Evolutionary conservation across 2,888 invertebrate species (phyloP).

Genomic region (Drosophila tripunctata): DNA sequence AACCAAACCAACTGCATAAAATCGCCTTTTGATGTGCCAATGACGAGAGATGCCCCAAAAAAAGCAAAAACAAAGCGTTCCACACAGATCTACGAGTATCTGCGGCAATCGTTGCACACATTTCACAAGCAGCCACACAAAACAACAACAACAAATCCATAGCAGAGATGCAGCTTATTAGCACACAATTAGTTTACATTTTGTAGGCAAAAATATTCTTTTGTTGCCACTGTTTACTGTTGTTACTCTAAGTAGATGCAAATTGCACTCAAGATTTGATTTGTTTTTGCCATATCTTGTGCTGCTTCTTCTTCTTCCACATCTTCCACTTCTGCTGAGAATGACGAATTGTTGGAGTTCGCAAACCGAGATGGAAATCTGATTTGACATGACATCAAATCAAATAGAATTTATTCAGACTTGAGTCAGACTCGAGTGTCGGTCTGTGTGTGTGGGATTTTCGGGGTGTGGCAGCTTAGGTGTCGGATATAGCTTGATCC

Average conservation of each 20-base stretch:
- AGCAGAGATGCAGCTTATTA: constrained; percentile 61
- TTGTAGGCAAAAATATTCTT: constrained; percentile 49
- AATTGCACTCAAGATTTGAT: constrained; percentile 50
- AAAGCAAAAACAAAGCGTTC: constrained; percentile 59
- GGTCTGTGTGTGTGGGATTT: constrained; percentile 17
- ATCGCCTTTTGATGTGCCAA: constrained; percentile 65
- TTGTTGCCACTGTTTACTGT: constrained; percentile 30
- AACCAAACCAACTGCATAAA: constrained; percentile 35
- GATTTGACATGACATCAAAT: constrained; percentile 33
- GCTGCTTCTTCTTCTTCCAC: neutral
- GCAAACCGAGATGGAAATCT: constrained; percentile 41
- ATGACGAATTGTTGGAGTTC: constrained; percentile 41
- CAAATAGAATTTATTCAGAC: constrained; percentile 28
- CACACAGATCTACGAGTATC: constrained; percentile 10
- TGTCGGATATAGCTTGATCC: neutral
- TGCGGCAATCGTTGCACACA: constrained; percentile 40
- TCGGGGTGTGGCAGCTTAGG: constrained; percentile 1
- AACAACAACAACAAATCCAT: constrained; percentile 14
- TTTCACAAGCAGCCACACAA: constrained; percentile 56
- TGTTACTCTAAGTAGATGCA: constrained; percentile 48
- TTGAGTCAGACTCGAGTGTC: constrained; percentile 26
- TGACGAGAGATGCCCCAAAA: constrained; percentile 44
- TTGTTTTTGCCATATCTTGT: constrained; percentile 34
- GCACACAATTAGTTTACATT: constrained; percentile 67
- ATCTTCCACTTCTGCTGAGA: constrained; percentile 13